Evolutionary conservation across 2,113 vertebrate species (phyloP), one percentile per base, ranked within the genome.

Genomic region (Petrocephalus zakoni): DNA sequence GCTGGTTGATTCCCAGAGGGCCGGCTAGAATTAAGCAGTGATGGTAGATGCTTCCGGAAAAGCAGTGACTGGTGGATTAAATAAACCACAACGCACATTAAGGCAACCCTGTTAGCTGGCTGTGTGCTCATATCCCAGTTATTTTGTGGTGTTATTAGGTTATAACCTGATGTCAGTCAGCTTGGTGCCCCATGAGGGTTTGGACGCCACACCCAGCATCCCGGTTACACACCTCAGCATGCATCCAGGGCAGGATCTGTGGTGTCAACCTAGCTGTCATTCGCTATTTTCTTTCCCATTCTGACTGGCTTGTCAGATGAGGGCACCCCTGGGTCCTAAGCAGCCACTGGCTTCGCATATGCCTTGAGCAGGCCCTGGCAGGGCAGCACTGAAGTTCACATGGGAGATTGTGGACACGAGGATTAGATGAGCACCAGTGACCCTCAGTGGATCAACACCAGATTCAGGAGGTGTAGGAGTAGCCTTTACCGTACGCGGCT

Each of bases 371-470:
- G 90, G 93, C 88, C 17, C 42, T 88, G 47, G 68, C 64, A 3
- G 42, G 42, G 89, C 89, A 92, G 93, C 91, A 91, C 92, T 90
- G 92, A 92, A 91, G 90, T 91, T 89, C 89, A 81, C 91, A 90
- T 88, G 90, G 22, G 42, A 90, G 91, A 90, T 5, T 46, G 91
- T 89, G 94, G 91, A 88, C 90, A 78, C 34, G 84, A 17, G 93
- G 93, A 93, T 92, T 92, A 93, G 88, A 90, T 91, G 90, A 90
- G 84, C 87, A 82, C 87, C 90, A 83, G 85, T 85, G 89, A 93
- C 53, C 90, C 91, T 89, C 75, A 88, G 64, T 87, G 61, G 84
- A 90, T 82, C 89, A 29, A 51, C 75, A 19, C 13, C 6, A 90
- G 89, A 89, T 85, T 90, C 25, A 13, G 25, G 25, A 68, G 61